These are phyloP conservation scores for Dinoponera quadriceps DNA, from an alignment of 1,140 invertebrate genomes.

Conservation along the genomic window DNA sequence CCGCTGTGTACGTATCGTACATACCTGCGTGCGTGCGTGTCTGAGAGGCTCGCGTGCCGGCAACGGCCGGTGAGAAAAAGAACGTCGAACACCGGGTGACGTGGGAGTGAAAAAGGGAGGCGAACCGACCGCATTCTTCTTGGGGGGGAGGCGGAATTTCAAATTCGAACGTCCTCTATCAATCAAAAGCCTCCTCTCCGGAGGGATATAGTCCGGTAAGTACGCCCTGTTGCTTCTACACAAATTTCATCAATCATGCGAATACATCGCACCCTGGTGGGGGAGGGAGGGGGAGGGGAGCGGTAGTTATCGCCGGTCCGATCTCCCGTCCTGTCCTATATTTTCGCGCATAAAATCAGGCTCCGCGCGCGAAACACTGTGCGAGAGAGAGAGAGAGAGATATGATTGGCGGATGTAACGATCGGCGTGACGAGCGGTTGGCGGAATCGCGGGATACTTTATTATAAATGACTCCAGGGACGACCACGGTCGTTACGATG, in stretches of 20 bases:
- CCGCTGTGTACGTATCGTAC: too few species aligned
- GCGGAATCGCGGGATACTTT: slow-evolving; percentile 46
- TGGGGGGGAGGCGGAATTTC: slow-evolving; percentile 48
- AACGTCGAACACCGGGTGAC: neutral
- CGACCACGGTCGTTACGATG: neutral
- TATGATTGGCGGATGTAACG: slow-evolving; percentile 55
- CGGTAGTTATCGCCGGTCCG: slow-evolving; percentile 53
- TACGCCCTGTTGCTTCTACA: slow-evolving; percentile 56
- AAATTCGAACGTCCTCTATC: slow-evolving; percentile 65
- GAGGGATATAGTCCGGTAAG: neutral
- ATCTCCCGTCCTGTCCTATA: slow-evolving; percentile 38
- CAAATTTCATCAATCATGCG: slow-evolving; percentile 70
- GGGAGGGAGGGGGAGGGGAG: too few species aligned
- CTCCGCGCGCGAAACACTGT: slow-evolving; percentile 29
- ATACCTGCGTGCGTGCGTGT: slow-evolving; percentile 31
- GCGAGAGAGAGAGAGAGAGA: neutral
- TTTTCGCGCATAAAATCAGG: slow-evolving; percentile 55
- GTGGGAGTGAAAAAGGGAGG: neutral
- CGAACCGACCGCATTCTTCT: slow-evolving; percentile 1
- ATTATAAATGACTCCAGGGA: slow-evolving; percentile 51
- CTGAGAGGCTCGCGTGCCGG: slow-evolving; percentile 23
- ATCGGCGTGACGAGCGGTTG: slow-evolving; percentile 44
- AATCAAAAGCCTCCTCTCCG: slow-evolving; percentile 58
- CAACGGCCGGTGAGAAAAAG: slow-evolving; percentile 4
- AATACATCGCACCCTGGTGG: too few species aligned